phyloP scores from a whole-genome alignment of 2,888 invertebrate species.

The Tyria jacobaeae region DNA sequence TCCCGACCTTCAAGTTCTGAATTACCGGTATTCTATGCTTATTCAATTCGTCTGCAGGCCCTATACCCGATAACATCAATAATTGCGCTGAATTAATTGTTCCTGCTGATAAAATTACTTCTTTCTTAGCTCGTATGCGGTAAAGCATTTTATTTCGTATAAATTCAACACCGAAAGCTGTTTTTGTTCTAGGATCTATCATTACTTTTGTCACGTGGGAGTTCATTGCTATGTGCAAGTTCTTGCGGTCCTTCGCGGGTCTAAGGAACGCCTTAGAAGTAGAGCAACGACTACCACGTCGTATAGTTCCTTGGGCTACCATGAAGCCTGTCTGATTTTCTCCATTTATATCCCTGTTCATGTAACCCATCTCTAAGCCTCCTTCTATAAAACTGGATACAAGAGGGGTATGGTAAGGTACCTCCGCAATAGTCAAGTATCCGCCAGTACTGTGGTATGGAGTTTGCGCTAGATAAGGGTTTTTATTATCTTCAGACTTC shows the following conservation, averaged over 20 bases:
- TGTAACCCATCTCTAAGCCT: conserved; percentile 94
- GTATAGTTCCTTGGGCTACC: conserved; percentile 93
- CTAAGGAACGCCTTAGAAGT: conserved; percentile 95
- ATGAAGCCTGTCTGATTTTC: conserved; percentile 95
- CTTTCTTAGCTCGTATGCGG: conserved; percentile 92
- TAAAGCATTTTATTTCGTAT: conserved; percentile 90
- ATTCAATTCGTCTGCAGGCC: conserved; percentile 90
- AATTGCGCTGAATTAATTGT: conserved; percentile 97
- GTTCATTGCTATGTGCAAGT: conserved; percentile 94
- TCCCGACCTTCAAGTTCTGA: conserved; percentile 93
- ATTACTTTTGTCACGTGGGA: conserved; percentile 92
- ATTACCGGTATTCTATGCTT: conserved; percentile 92
- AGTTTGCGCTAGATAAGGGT: conserved; percentile 92
- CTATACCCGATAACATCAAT: conserved; percentile 96
- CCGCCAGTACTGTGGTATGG: conserved; percentile 93
- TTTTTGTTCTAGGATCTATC: conserved; percentile 90
- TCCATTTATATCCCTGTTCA: conserved; percentile 95
- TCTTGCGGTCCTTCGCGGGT: conserved; percentile 92
- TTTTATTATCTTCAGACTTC: conserved; percentile 96
- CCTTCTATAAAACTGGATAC: conserved; percentile 93
- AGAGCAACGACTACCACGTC: conserved; percentile 94
- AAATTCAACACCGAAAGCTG: conserved; percentile 94
- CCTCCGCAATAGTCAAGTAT: conserved; percentile 93
- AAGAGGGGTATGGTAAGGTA: conserved; percentile 94
- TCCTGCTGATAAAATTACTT: conserved; percentile 96